A percentile compares a stretch with the other conserved stretches of the same genome.
Evolutionary conservation across 1,140 invertebrate genomes (phyloP).

Genomic region (Zaprionus nigranus): DNA sequence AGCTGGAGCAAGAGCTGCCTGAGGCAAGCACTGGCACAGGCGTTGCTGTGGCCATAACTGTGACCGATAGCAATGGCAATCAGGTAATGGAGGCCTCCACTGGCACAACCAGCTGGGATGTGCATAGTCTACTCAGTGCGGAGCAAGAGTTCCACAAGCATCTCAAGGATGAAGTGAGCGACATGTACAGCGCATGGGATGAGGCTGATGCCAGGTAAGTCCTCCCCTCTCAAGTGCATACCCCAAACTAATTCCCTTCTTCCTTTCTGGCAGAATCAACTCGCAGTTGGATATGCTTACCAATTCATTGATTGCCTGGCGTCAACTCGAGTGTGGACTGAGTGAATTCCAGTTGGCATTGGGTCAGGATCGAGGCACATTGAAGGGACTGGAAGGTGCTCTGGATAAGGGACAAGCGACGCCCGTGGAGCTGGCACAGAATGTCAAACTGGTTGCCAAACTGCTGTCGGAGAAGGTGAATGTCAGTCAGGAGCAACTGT

Average conservation of each 20-base stretch:
- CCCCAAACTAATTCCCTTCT: neutral
- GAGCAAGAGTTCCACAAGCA: constrained; percentile 85
- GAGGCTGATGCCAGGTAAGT: constrained; percentile 90
- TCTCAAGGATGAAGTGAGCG: constrained; percentile 90
- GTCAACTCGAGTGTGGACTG: constrained; percentile 87
- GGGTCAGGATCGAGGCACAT: constrained; percentile 87
- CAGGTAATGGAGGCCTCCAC: constrained; percentile 71
- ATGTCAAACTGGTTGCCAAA: constrained; percentile 88
- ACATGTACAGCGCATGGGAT: constrained; percentile 91
- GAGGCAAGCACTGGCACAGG: constrained; percentile 5
- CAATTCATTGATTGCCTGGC: constrained; percentile 86
- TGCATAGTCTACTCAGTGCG: constrained; percentile 69
- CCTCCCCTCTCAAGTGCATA: neutral
- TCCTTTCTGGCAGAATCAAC: constrained; percentile 61
- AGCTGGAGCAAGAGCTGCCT: neutral
- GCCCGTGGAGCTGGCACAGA: constrained; percentile 87
- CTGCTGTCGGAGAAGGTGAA: constrained; percentile 88
- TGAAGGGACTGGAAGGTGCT: constrained; percentile 87
- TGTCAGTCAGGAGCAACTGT: constrained; percentile 84
- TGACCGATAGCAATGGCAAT: constrained; percentile 77
- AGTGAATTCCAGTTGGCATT: constrained; percentile 88
- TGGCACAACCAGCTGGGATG: constrained; percentile 84
- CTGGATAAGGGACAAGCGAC: constrained; percentile 87
- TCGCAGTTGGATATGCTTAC: constrained; percentile 77
- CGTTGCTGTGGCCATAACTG: constrained; percentile 57